Conservation (phyloP, 2,888 invertebrate genomes). For the Campaea margaritaria region DNA sequence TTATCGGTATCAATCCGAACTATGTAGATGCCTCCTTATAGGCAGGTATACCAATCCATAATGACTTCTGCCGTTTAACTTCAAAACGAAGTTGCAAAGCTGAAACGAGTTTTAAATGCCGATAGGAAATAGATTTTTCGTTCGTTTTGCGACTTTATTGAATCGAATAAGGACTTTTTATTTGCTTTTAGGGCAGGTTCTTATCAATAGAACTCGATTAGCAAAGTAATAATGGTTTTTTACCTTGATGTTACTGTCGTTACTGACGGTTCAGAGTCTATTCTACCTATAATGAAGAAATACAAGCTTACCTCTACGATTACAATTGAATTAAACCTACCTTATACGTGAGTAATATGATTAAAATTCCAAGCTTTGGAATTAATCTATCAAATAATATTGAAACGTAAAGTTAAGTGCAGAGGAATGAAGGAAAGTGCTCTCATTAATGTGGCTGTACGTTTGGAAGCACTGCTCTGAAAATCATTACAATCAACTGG, state of each 20-base stretch:
- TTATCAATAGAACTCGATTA: no score
- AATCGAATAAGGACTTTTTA: conserved; percentile 14
- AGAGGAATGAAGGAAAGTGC: conserved; percentile 43
- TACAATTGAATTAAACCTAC: no score
- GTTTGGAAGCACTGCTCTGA: conserved; percentile 37
- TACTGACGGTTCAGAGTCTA: no score
- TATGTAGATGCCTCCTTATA: conserved; percentile 21
- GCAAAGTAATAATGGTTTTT: no score
- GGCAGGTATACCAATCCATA: conserved; percentile 26
- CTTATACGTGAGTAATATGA: background rate
- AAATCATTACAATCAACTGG: conserved; percentile 43
- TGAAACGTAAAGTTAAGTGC: conserved; percentile 34
- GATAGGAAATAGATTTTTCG: conserved; percentile 23
- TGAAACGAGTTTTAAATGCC: conserved; percentile 32
- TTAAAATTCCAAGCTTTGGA: conserved; percentile 20
- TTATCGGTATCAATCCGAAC: conserved; percentile 75
- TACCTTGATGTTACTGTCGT: no score
- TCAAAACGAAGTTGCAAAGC: conserved; percentile 32
- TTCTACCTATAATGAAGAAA: no score
- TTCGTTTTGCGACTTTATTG: conserved; percentile 24
- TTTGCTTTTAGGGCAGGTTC: background rate
- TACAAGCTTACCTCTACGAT: no score
- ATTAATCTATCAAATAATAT: conserved; percentile 33
- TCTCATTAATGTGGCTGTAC: conserved; percentile 43
- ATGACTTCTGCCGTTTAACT: conserved; percentile 39